phyloP scores from a whole-genome alignment of 1,140 invertebrate species.

The Bombus impatiens region DNA sequence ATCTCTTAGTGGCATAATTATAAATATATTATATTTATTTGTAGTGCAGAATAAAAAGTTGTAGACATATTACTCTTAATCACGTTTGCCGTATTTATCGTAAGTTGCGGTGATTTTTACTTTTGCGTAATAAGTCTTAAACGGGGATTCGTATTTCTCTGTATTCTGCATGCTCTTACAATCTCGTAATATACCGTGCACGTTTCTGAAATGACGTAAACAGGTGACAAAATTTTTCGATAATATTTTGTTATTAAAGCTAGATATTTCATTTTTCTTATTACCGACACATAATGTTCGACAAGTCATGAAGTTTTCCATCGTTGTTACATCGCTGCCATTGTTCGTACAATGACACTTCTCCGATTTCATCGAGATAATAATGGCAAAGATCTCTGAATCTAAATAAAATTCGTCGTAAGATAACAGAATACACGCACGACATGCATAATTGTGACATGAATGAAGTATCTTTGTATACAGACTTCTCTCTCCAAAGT shows the following conservation, averaged over 20 bases:
- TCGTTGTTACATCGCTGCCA: constrained; percentile 69
- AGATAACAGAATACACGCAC: background rate
- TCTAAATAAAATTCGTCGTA: constrained; percentile 38
- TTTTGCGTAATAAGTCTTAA: constrained; percentile 16
- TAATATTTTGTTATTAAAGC: background rate
- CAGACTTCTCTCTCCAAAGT: constrained; percentile 71
- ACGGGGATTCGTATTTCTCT: constrained; percentile 8
- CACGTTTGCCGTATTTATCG: background rate
- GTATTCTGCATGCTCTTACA: constrained; percentile 65
- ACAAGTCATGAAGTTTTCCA: constrained; percentile 46
- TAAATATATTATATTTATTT: background rate
- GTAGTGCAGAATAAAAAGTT: background rate
- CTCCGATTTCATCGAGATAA: constrained; percentile 68
- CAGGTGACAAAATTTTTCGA: background rate
- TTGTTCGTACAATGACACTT: constrained; percentile 65
- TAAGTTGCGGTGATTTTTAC: constrained; percentile 22
- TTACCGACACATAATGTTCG: constrained; percentile 70
- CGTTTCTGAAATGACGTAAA: constrained; percentile 34
- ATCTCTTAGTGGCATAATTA: background rate
- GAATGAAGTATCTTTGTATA: background rate
- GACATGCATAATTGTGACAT: too few species aligned
- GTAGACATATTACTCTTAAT: background rate
- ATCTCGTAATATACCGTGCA: constrained; percentile 65
- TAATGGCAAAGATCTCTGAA: constrained; percentile 72
- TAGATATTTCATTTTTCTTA: background rate